Base-by-base conservation (phyloP, 2,113 vertebrate species). In the Plotosus lineatus region DNA sequence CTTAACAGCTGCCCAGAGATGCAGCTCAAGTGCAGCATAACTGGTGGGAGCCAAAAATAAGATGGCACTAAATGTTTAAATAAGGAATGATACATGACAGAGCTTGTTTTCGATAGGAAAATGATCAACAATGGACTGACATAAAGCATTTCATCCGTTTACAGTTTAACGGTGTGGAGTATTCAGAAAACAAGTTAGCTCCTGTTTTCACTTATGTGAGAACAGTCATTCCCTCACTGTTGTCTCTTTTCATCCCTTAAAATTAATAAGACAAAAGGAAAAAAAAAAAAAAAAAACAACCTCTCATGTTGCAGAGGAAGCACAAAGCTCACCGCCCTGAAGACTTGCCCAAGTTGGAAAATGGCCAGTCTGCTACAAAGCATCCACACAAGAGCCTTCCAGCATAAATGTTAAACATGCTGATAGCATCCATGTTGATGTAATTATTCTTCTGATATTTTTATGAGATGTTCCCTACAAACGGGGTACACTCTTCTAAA, bases 121-220 rank as follows among this genome's bases (percentile, higher is more conserved):
- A 73, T 21, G 23, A 23, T 73, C 17, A 50, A 72, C 69, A 36
- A 31, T 72, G 3, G 8, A 72, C 15, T 19, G 44, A 36, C 46
- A 6, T 51, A 23, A 73, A 33, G 23, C 28, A 6, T 73, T 33
- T 33, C 14, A 21, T 44, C 11, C 11, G 26, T 44, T 68, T 68
- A 44, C 44, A 73, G 69, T 21, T 21, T 6, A 73, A 23, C 36
- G 28, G 19, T 73, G 40, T 33, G 15, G 15, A 33, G 33, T 46
- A 72, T 72, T 15, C 44, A 72, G 26, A 72, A 33, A 17, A 71
- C 26, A 17, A 71, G 68, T 48, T 71, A 31, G 44, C 19, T 71
- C 26, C 68, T 71, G 68, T 71, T 48, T 9, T 71, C 15, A 48
- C 26, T 19, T 21, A 31, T 48, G 6, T 31, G 28, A 31, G 4